Percentiles rank a stretch among this genome's conserved stretches.
Evolutionary conservation across 2,113 vertebrate genomes (phyloP).

Genomic region (Hyperopisus bebe): DNA sequence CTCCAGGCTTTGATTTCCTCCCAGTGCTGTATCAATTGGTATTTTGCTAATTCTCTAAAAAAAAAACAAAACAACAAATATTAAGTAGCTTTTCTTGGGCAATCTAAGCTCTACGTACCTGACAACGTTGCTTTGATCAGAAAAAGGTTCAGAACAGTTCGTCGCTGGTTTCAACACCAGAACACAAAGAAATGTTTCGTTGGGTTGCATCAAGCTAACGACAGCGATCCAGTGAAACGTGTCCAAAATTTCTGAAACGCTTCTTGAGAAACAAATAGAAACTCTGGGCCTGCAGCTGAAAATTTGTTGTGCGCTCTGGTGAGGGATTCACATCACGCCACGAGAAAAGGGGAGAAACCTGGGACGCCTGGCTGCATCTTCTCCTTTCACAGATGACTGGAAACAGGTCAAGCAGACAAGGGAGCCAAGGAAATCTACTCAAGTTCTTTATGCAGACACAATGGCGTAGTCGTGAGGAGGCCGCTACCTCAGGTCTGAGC

Average conservation of each 20-base stretch:
- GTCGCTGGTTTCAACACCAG: neutral
- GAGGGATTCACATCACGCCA: constrained; percentile 6
- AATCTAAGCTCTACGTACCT: neutral
- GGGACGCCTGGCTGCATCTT: neutral
- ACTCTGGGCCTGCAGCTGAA: neutral
- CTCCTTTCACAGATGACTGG: constrained; percentile 26
- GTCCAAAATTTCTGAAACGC: neutral
- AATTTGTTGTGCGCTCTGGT: neutral
- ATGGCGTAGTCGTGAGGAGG: neutral
- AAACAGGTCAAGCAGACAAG: constrained; percentile 31
- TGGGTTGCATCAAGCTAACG: neutral
- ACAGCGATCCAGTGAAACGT: neutral
- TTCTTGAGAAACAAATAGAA: neutral
- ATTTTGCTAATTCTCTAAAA: neutral
- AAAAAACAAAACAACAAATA: neutral
- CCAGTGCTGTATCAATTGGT: neutral
- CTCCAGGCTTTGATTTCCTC: neutral
- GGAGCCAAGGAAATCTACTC: neutral
- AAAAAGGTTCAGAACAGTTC: neutral
- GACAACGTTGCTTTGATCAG: neutral
- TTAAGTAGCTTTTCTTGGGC: neutral
- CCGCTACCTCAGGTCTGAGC: neutral
- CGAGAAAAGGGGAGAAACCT: neutral
- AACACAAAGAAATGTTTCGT: neutral
- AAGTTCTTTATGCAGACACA: neutral